phyloP scores from a whole-genome alignment of 2,888 invertebrate genomes.

The Nephrotoma flavescens region DNA sequence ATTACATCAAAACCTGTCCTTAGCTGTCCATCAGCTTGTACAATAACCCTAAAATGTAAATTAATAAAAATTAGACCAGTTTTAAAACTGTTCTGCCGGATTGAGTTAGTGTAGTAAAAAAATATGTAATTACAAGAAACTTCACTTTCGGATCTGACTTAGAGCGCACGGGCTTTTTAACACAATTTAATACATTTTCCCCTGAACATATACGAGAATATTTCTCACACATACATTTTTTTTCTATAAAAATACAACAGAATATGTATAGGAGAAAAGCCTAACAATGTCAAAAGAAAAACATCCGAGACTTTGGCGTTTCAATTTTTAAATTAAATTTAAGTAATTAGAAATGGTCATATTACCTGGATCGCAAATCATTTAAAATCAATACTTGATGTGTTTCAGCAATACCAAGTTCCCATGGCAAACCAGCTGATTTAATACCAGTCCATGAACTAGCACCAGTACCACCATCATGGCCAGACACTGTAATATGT shows the following conservation, averaged over 20 bases:
- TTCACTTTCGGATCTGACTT: background rate
- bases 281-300: background rate
- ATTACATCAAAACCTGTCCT: slow-evolving; percentile 92
- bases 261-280: background rate
- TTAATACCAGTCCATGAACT: slow-evolving; percentile 99
- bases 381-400: slow-evolving; percentile 93
- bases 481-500: slow-evolving; percentile 96
- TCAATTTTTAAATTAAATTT: background rate
- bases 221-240: background rate
- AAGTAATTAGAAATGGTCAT: slow-evolving; percentile 10
- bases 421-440: slow-evolving; percentile 96
- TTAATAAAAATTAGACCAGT: background rate
- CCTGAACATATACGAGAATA: background rate
- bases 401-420: slow-evolving; percentile 94
- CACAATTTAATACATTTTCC: background rate
- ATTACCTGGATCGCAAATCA: slow-evolving; percentile 62
- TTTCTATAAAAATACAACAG: background rate
- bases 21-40: slow-evolving; percentile 94
- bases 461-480: slow-evolving; percentile 98
- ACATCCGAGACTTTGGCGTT: background rate
- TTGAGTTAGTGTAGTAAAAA: slow-evolving; percentile 11
- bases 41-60: slow-evolving; percentile 51
- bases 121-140: slow-evolving; percentile 6
- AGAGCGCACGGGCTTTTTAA: background rate
- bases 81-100: background rate